phyloP scores from a whole-genome alignment of 2,797 vertebrate genomes.

The Oophaga sylvatica region DNA sequence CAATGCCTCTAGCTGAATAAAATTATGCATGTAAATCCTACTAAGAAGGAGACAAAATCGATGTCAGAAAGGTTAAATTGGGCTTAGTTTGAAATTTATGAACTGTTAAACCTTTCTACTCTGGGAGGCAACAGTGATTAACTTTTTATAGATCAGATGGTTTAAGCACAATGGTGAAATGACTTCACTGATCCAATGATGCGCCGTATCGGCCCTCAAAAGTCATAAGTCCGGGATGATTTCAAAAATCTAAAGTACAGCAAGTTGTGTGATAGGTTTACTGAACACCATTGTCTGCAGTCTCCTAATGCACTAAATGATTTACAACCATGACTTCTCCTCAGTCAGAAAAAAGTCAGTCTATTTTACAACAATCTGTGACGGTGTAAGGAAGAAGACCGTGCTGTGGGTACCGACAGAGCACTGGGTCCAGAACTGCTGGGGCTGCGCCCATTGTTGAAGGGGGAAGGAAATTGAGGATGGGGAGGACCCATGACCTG shows the following conservation, averaged over 20 bases:
- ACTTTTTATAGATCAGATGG: slow-evolving; percentile 33
- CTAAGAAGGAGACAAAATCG: slow-evolving; percentile 56
- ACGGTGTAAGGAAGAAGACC: too few relatives aligned
- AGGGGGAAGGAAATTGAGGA: too few relatives aligned
- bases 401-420: too few relatives aligned
- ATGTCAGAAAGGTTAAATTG: slow-evolving; percentile 61
- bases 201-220: not conserved
- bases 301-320: not conserved
- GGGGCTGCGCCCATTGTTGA: too few relatives aligned
- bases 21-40: slow-evolving; percentile 61
- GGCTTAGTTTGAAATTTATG: slow-evolving; percentile 57
- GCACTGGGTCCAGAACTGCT: too few relatives aligned
- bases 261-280: not conserved
- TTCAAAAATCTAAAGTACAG: not conserved
- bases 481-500: too few relatives aligned
- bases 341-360: not conserved
- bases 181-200: not conserved
- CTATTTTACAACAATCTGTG: not conserved
- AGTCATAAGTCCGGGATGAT: not conserved
- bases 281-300: not conserved
- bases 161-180: not conserved
- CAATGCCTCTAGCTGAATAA: slow-evolving; percentile 57
- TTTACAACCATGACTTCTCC: not conserved
- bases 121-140: slow-evolving; percentile 41
- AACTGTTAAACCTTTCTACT: slow-evolving; percentile 58